A percentile compares a stretch with the other conserved stretches of the same genome.
Evolutionary conservation across 1,140 invertebrate genomes (phyloP).

Genomic region (Battus philenor): DNA sequence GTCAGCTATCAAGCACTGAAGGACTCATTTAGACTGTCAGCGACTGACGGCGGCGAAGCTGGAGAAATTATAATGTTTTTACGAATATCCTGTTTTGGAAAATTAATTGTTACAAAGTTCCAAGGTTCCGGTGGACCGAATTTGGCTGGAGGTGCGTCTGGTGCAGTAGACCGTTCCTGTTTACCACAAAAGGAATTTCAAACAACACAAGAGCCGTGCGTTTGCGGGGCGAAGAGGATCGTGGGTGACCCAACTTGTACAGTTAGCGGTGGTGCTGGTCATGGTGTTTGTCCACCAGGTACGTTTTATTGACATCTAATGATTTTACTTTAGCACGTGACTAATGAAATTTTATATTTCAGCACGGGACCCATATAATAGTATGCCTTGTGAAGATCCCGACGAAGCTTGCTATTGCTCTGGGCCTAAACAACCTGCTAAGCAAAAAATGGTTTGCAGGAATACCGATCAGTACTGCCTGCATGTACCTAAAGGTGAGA

Average conservation of each 20-base stretch:
- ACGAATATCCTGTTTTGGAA: slow-evolving; percentile 80
- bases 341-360: slow-evolving; percentile 20
- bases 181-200: slow-evolving; percentile 44
- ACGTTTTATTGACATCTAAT: slow-evolving; percentile 1
- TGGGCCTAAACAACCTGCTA: slow-evolving; percentile 40
- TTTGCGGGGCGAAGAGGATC: slow-evolving; percentile 37
- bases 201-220: slow-evolving; percentile 49
- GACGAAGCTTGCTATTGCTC: slow-evolving; percentile 64
- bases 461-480: slow-evolving; percentile 65
- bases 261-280: slow-evolving; percentile 23
- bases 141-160: slow-evolving; percentile 25
- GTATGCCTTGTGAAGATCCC: slow-evolving; percentile 54
- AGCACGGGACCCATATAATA: slow-evolving; percentile 56
- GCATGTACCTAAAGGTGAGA: slow-evolving; percentile 66
- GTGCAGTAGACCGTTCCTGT: slow-evolving; percentile 51
- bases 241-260: slow-evolving; percentile 17
- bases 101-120: slow-evolving; percentile 81
- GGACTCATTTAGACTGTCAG: slow-evolving; percentile 76
- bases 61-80: slow-evolving; percentile 76
- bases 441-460: slow-evolving; percentile 50
- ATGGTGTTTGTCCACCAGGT: slow-evolving; percentile 43
- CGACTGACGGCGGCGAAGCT: slow-evolving; percentile 54
- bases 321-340: neutral
- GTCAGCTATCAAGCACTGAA: slow-evolving; percentile 74
- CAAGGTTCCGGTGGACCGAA: slow-evolving; percentile 56